A percentile compares a stretch with the other conserved stretches of the same genome.
Conservation (phyloP, 2,113 vertebrate species). For the Acinonyx jubatus region DNA sequence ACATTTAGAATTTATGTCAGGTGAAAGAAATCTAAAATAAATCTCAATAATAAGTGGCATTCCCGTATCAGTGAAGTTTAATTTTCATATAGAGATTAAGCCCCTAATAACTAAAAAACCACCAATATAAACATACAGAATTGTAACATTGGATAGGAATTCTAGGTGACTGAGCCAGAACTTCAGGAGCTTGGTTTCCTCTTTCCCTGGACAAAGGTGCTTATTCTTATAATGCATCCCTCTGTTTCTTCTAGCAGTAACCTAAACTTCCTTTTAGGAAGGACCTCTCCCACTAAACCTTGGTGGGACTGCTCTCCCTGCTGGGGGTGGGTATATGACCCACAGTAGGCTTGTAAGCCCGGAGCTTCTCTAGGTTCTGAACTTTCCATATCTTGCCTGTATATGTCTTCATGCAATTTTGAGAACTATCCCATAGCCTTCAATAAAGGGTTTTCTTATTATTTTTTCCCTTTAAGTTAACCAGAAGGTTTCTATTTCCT, state of each 20-base stretch:
- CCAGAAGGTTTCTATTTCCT: not conserved
- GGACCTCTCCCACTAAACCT: not conserved
- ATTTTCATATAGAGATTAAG: not conserved
- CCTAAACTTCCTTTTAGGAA: not conserved
- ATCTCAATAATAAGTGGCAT: not conserved
- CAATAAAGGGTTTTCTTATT: not conserved
- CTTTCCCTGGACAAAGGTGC: not conserved
- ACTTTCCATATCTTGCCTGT: not conserved
- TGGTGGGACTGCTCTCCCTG: not conserved
- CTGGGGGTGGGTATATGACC: too few species aligned
- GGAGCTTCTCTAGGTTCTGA: not conserved
- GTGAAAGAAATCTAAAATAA: constrained; percentile 2
- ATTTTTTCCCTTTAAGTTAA: not conserved
- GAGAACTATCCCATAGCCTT: not conserved
- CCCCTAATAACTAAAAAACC: not conserved
- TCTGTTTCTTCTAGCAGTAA: not conserved
- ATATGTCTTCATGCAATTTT: not conserved
- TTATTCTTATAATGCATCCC: not conserved
- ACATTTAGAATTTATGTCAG: not conserved
- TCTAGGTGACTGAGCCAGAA: not conserved
- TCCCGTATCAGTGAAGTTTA: not conserved
- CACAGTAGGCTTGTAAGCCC: not conserved
- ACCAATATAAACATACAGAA: not conserved
- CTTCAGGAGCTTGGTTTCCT: not conserved
- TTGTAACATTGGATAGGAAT: not conserved